These are phyloP conservation scores for Macrosoma leucophasiata DNA, from an alignment of 2,888 invertebrate species.

Conservation along the genomic window DNA sequence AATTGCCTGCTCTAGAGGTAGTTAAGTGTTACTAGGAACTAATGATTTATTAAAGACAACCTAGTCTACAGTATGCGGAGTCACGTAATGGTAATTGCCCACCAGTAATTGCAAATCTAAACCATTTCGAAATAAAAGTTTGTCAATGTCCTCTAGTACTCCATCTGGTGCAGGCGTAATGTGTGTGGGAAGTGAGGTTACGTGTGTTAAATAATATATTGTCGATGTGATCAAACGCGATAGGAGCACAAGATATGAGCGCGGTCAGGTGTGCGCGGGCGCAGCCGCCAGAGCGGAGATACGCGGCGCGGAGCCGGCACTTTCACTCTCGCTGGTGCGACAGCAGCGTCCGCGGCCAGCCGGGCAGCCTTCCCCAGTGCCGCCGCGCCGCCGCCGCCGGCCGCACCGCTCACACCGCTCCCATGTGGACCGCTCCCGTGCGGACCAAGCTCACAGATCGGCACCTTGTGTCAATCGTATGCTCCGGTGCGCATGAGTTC, in stretches of 20 bases:
- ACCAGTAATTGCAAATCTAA: too few relatives aligned
- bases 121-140: too few relatives aligned
- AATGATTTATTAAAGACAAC: too few relatives aligned
- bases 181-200: conserved; percentile 19
- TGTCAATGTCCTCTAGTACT: too few relatives aligned
- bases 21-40: too few relatives aligned
- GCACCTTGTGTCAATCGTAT: conserved; percentile 49
- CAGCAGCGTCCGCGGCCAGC: conserved; percentile 40
- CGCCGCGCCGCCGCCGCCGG: conserved; percentile 56
- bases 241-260: too few relatives aligned
- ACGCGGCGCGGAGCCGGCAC: conserved; percentile 52
- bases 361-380: conserved; percentile 44
- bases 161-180: too few relatives aligned
- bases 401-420: conserved; percentile 49
- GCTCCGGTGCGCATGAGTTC: conserved; percentile 49
- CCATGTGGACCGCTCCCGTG: conserved; percentile 36
- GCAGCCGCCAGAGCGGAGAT: conserved; percentile 37
- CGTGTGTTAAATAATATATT: conserved; percentile 25
- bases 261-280: conserved; percentile 51
- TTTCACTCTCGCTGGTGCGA: conserved; percentile 66
- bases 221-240: conserved; percentile 20
- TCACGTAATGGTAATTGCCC: too few relatives aligned
- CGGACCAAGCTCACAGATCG: conserved; percentile 40
- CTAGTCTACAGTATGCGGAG: too few relatives aligned
- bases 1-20: too few relatives aligned